Base-by-base conservation (phyloP, 2,113 vertebrate genomes). In the Mobula birostris region DNA sequence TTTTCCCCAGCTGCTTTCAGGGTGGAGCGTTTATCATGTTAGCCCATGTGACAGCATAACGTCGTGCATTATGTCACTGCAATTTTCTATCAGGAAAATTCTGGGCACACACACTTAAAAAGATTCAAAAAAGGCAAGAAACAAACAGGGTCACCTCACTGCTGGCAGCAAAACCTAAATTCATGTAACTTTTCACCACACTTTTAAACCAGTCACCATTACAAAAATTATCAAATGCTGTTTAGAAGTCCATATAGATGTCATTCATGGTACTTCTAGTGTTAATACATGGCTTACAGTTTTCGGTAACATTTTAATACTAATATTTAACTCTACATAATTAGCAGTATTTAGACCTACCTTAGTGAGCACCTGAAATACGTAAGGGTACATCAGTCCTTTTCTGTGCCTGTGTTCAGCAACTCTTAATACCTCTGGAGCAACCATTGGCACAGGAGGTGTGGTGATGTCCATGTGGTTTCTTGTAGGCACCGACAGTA, bases 391-490 rank as follows among this genome's bases (percentile, higher is more conserved):
- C 98, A 99, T 99, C 82, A 99, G 97, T 94, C 98, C 98, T 96
- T 98, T 98, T 96, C 97, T 98, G 97, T 99, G 98, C 95, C 98
- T 97, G 96, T 98, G 98, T 96, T 99, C 98, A 0, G 98, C 98
- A 95, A 99, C 98, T 96, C 98, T 96, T 95, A 99, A 97, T 96
- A 99, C 98, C 97, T 99, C 98, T 0, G 98, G 98, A 94, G 98
- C 98, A 78, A 98, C 98, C 0, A 96, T 96, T 94, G 98, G 98
- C 95, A 99, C 97, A 94, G 98, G 98, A 32, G 98, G 98, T 79
- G 98, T 98, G 83, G 98, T 99, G 95, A 99, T 98, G 96, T 99
- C 98, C 98, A 99, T 99, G 96, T 99, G 98, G 97, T 98, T 99
- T 96, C 98, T 97, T 87, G 98, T 99, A 95, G 98, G 98, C 98